phyloP scores from a whole-genome alignment of 2,888 invertebrate species.

The Ceramica pisi region DNA sequence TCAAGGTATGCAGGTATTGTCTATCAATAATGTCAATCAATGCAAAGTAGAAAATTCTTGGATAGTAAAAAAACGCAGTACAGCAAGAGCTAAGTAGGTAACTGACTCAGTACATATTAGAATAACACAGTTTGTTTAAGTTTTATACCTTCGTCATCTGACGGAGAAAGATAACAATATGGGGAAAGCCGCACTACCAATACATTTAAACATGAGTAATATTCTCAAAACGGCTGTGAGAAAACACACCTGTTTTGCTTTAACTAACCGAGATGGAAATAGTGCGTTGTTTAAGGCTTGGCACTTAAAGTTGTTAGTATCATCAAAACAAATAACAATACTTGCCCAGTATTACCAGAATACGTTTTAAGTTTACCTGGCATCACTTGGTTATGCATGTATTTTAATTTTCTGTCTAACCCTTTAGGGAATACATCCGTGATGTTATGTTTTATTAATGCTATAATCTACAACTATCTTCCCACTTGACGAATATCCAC shows the following conservation, averaged over 20 bases:
- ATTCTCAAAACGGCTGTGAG: slow-evolving; percentile 18
- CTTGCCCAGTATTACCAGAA: no score
- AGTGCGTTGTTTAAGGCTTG: neutral
- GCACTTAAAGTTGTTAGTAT: neutral
- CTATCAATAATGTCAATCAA: neutral
- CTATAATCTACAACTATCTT: no score
- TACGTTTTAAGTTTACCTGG: no score
- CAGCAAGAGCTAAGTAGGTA: neutral
- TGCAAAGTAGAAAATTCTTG: neutral
- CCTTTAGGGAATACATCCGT: no score
- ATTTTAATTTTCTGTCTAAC: no score
- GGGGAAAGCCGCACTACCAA: slow-evolving; percentile 10
- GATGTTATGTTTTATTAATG: no score
- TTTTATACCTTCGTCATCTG: slow-evolving; percentile 10
- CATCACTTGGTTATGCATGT: no score
- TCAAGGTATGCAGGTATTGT: neutral
- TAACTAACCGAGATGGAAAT: slow-evolving; percentile 11
- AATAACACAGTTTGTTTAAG: slow-evolving; percentile 28
- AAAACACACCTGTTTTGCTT: slow-evolving; percentile 33
- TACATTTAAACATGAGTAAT: slow-evolving; percentile 32
- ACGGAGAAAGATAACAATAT: slow-evolving; percentile 19
- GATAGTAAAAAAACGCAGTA: neutral
- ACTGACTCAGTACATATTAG: slow-evolving; percentile 16
- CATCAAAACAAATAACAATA: no score
- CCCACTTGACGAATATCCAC: neutral